A percentile compares a stretch with the other conserved stretches of the same genome.
These are phyloP conservation scores for Patella ulyssiponensis DNA, from an alignment of 2,888 invertebrate genomes.

Conservation along the genomic window DNA sequence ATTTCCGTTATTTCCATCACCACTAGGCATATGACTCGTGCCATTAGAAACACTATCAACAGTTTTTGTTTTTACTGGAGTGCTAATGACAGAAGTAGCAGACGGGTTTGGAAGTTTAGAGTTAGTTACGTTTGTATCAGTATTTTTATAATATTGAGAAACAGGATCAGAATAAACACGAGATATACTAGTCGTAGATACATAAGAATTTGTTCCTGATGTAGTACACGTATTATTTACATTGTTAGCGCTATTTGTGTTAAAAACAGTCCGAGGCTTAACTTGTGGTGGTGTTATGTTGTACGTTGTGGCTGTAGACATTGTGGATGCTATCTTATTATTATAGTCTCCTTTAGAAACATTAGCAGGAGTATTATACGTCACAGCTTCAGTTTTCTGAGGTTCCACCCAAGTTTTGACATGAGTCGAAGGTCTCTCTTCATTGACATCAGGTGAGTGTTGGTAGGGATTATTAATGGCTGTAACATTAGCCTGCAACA, in stretches of 20 bases:
- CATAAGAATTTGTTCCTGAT: neutral
- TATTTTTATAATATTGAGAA: neutral
- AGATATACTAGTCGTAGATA: neutral
- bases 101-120: neutral
- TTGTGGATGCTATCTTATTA: neutral
- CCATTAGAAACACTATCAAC: neutral
- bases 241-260: neutral
- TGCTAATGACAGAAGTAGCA: neutral
- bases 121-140: neutral
- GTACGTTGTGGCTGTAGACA: neutral
- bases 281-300: neutral
- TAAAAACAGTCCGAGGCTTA: conserved; percentile 1
- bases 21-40: neutral
- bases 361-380: neutral
- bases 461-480: too few relatives aligned
- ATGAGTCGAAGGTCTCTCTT: neutral
- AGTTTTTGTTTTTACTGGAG: neutral
- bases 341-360: too few relatives aligned
- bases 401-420: neutral
- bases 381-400: neutral
- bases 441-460: neutral
- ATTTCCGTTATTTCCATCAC: neutral
- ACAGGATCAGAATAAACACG: neutral
- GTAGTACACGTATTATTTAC: neutral
- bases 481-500: neutral